phyloP scores from a whole-genome alignment of 2,113 vertebrate genomes.

The Oxygymnocypris stewartii region DNA sequence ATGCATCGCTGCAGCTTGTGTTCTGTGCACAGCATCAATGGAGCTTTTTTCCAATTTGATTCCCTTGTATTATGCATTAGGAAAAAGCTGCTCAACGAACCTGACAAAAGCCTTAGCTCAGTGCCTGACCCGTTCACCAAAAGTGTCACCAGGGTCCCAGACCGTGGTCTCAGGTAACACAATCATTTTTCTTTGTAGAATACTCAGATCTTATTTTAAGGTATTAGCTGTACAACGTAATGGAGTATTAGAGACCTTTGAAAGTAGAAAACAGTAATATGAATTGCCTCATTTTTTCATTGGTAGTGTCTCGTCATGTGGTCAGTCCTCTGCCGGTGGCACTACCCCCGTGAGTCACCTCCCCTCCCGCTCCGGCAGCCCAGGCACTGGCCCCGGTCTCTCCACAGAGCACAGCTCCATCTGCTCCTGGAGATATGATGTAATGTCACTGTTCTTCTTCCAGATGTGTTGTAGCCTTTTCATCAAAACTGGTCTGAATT shows the following conservation, averaged over 20 bases:
- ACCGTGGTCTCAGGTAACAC: constrained; percentile 69
- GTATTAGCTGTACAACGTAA: neutral
- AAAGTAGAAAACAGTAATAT: constrained; percentile 11
- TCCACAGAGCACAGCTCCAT: constrained; percentile 83
- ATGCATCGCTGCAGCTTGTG: neutral
- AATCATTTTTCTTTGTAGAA: neutral
- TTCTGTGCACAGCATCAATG: neutral
- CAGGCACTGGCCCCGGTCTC: constrained; percentile 71
- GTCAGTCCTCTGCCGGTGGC: constrained; percentile 60
- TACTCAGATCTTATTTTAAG: neutral
- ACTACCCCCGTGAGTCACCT: constrained; percentile 64
- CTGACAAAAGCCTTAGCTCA: constrained; percentile 57
- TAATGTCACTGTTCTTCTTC: constrained; percentile 57
- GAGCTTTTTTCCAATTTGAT: neutral
- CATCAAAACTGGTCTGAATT: neutral
- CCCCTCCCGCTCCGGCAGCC: constrained; percentile 74
- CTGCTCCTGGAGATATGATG: constrained; percentile 86
- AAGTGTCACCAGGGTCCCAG: constrained; percentile 70
- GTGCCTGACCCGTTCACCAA: constrained; percentile 67
- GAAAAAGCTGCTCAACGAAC: constrained; percentile 66
- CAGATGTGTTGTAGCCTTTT: neutral
- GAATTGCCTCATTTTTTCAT: constrained; percentile 42
- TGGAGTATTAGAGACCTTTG: neutral
- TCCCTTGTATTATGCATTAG: constrained; percentile 62
- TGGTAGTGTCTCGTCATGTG: constrained; percentile 64